Percentiles rank a stretch among this genome's conserved stretches.
Conservation (phyloP, 2,888 invertebrate genomes). For the Anaspis maculata region DNA sequence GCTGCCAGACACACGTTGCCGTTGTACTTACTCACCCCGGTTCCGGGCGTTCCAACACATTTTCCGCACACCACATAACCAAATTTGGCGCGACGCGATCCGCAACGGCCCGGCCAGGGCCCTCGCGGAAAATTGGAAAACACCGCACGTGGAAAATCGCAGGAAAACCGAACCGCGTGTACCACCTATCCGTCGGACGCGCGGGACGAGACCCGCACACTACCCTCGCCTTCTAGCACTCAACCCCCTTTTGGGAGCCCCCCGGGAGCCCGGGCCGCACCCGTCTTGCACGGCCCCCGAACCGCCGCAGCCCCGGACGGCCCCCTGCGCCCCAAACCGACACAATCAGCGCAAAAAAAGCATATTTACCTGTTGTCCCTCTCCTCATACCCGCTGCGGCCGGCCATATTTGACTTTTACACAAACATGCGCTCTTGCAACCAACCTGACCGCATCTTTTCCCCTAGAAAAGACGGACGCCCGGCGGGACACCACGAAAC, state of each 20-base stretch:
- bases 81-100: no score
- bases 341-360: slow-evolving; percentile 13
- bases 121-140: no score
- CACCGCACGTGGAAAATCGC: no score
- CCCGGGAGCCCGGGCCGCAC: not conserved
- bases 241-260: not conserved
- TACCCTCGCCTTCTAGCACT: not conserved
- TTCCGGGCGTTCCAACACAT: no score
- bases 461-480: no score
- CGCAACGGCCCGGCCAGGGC: no score
- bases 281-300: slow-evolving; percentile 2
- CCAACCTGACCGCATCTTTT: slow-evolving; percentile 28
- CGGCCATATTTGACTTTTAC: slow-evolving; percentile 92
- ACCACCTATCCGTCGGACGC: slow-evolving; percentile 4
- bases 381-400: slow-evolving; percentile 77
- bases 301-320: not conserved
- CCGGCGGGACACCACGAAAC: not conserved
- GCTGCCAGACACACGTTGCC: no score
- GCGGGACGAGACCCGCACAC: slow-evolving; percentile 1
- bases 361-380: slow-evolving; percentile 65
- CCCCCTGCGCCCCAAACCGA: not conserved
- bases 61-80: no score
- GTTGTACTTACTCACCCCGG: no score
- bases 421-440: no score
- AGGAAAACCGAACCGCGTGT: slow-evolving; percentile 33